Evolutionary conservation across 2,888 invertebrate species (phyloP), one percentile per base, ranked within the genome.

Genomic region (Tineola bisselliella): DNA sequence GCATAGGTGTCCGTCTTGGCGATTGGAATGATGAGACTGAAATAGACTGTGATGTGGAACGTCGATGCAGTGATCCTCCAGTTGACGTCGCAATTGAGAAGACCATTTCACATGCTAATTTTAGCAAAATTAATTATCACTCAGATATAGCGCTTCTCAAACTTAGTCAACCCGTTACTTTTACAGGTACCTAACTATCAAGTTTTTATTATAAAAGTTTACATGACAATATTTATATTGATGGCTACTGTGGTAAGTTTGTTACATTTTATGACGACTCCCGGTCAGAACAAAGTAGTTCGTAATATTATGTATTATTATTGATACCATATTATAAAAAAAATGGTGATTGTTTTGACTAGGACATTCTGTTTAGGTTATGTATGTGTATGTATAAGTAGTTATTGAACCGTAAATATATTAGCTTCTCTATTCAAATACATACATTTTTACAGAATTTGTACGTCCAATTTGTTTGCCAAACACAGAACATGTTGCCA

Each of bases 1-100:
- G 91, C 62, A 73, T 84, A 60, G 88, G 89, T 31, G 88, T 91
- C 11, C 86, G 92, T 31, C 76, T 93, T 38, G 92, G 92, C 1
- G 92, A 92, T 64, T 88, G 91, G 70, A 77, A 83, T 65, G 66
- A 72, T 59, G 69, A 66, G 60, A 74, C 74, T 0, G 68, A 67
- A 5, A 62, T 25, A 1, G 73, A 81, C 67, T 76, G 89, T 68
- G 63, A 65, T 64, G 33, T 58, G 31, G 18, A 74, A 63, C 43
- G 64, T 63, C 0, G 67, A 63, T 88, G 67, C 68, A 72, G 48
- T 68, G 69, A 69, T 8, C 62, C 66, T 4, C 66, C 70, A 2
- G 58, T 72, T 0, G 73, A 75, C 60, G 44, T 70, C 3, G 62
- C 64, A 12, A 62, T 73, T n/a, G 66, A 62, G 12, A 77, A 87